Conservation (phyloP, 2,888 invertebrate species). For the Drosophila histrio region DNA sequence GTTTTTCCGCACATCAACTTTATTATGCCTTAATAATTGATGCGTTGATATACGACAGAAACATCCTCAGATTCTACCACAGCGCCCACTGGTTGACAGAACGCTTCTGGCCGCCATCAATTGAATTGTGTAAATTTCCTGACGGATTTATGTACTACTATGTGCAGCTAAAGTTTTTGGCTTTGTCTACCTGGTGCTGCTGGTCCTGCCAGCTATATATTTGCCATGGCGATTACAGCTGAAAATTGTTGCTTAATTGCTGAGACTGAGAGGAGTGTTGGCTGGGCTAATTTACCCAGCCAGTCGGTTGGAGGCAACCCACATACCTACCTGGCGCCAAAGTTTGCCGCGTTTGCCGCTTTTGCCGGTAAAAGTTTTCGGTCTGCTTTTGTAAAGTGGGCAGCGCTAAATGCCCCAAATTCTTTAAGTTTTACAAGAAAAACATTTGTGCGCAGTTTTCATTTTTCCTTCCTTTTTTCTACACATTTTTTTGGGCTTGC, state of each 20-base stretch:
- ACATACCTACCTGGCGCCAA: slow-evolving; percentile 57
- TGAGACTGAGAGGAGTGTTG: slow-evolving; percentile 6
- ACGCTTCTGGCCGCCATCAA: slow-evolving; percentile 18
- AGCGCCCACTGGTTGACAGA: slow-evolving; percentile 5
- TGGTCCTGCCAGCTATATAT: slow-evolving; percentile 5
- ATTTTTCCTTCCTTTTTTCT: slow-evolving; percentile 27
- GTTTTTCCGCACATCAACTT: slow-evolving; percentile 58
- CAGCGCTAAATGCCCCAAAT: slow-evolving; percentile 76
- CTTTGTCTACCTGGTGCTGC: slow-evolving; percentile 1
- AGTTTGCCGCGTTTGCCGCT: slow-evolving; percentile 35
- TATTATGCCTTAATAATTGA: slow-evolving; percentile 61
- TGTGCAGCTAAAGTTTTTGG: slow-evolving; percentile 20
- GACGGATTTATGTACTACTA: slow-evolving; percentile 62
- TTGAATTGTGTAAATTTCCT: slow-evolving; percentile 50
- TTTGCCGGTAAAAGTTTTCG: slow-evolving; percentile 49
- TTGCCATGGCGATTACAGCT: slow-evolving; percentile 62
- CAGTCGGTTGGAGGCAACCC: slow-evolving; percentile 20
- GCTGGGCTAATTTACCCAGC: slow-evolving; percentile 65
- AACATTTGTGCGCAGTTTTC: slow-evolving; percentile 75
- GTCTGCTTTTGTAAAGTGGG: slow-evolving; percentile 47
- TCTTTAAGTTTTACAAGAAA: slow-evolving; percentile 79
- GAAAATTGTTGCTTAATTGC: slow-evolving; percentile 79
- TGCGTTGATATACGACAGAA: slow-evolving; percentile 21
- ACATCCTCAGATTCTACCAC: too few relatives aligned
- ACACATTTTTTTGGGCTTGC: slow-evolving; percentile 47